These are phyloP conservation scores for Darevskia nairensis DNA, from an alignment of 2,797 vertebrate genomes.

Conservation along the genomic window DNA sequence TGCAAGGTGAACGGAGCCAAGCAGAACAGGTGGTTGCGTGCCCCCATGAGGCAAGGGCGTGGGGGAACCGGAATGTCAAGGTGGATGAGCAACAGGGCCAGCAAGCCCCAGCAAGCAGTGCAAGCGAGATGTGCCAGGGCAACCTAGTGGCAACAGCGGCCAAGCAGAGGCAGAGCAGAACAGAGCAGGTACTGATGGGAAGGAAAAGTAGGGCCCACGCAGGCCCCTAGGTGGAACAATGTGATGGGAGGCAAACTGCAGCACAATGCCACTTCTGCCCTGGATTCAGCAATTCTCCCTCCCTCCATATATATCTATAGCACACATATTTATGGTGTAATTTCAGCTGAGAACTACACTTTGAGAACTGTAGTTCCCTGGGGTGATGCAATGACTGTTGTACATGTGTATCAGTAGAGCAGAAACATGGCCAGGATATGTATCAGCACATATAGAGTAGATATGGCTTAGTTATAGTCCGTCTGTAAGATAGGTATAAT, in stretches of 20 bases:
- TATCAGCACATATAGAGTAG: too few relatives aligned
- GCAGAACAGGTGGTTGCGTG: conserved; percentile 38
- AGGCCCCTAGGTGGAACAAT: background rate
- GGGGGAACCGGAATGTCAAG: conserved; percentile 35
- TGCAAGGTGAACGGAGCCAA: conserved; percentile 1
- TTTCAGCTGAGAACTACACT: too few relatives aligned
- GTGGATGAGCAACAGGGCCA: conserved; percentile 1
- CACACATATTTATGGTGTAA: background rate
- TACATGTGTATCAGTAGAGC: too few relatives aligned
- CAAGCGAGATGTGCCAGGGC: background rate
- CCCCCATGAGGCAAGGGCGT: conserved; percentile 18
- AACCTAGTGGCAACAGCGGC: background rate
- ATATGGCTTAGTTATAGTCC: too few relatives aligned
- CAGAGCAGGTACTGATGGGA: background rate
- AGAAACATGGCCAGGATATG: too few relatives aligned
- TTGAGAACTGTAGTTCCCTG: too few relatives aligned
- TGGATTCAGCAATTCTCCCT: background rate
- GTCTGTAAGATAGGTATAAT: too few relatives aligned
- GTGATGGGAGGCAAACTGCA: background rate
- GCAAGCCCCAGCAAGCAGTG: conserved; percentile 30
- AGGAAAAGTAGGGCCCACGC: background rate
- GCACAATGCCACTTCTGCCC: background rate
- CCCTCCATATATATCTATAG: background rate
- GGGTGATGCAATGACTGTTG: too few relatives aligned
- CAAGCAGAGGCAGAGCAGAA: background rate